A percentile compares a stretch with the other conserved stretches of the same genome.
These are phyloP conservation scores for Amblyraja radiata DNA, from an alignment of 2,797 vertebrate species.

Conservation along the genomic window DNA sequence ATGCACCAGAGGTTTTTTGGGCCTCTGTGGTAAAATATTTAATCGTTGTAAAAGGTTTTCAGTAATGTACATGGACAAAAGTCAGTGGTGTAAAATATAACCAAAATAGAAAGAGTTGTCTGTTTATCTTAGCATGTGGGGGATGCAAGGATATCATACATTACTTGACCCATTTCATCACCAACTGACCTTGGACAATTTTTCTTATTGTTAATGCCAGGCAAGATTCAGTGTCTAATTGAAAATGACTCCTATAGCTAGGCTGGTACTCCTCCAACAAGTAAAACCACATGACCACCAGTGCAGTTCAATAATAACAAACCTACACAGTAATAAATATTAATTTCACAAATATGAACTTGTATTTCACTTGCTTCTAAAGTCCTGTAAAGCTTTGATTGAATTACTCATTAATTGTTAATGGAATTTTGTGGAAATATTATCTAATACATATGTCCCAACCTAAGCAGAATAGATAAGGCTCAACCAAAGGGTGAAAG, in stretches of 20 bases:
- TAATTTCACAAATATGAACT: background rate
- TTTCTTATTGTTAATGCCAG: background rate
- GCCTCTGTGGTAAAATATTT: constrained; percentile 8
- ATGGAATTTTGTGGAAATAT: background rate
- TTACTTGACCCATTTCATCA: background rate
- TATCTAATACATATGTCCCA: background rate
- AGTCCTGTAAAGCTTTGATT: background rate
- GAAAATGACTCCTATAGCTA: background rate
- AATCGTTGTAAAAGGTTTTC: background rate
- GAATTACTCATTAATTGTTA: background rate
- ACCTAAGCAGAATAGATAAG: background rate
- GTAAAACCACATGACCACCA: background rate
- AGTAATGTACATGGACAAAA: background rate
- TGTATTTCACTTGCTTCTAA: background rate
- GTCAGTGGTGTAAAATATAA: background rate
- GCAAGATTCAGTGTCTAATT: background rate
- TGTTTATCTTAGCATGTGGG: background rate
- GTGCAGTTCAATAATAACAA: background rate
- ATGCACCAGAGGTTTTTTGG: too few species aligned
- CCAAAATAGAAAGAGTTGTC: background rate
- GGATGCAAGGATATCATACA: background rate
- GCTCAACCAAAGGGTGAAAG: too few species aligned
- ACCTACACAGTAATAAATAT: background rate
- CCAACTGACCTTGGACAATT: background rate
- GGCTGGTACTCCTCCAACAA: background rate